phyloP scores from a whole-genome alignment of 2,113 vertebrate genomes.

The Hyaena hyaena region DNA sequence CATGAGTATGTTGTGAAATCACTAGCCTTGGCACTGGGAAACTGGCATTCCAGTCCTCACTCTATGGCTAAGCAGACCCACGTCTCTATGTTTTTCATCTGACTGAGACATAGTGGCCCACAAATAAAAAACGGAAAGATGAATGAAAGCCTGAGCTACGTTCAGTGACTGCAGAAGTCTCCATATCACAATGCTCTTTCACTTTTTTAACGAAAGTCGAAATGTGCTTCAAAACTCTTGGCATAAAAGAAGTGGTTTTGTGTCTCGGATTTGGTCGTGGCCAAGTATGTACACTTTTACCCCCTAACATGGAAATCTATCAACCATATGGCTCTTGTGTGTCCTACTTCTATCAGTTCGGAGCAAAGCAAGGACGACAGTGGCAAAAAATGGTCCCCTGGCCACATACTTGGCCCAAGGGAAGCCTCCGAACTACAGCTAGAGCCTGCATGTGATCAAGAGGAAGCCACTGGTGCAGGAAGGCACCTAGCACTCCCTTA shows the following conservation, averaged over 20 bases:
- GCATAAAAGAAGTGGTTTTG: background rate
- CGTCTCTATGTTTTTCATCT: background rate
- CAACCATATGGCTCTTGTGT: background rate
- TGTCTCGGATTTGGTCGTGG: background rate
- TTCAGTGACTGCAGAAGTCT: background rate
- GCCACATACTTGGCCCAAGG: background rate
- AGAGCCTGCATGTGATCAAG: conserved; percentile 79
- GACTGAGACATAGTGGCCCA: background rate
- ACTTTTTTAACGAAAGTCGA: background rate
- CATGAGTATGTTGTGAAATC: background rate
- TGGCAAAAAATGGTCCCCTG: background rate
- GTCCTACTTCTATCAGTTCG: background rate
- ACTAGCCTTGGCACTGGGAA: background rate
- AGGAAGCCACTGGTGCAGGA: conserved; percentile 63
- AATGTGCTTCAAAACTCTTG: background rate
- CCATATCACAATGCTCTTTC: background rate
- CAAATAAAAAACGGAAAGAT: background rate
- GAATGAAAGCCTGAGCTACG: background rate
- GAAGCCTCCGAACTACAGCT: conserved; percentile 79
- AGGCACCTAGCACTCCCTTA: conserved; percentile 75
- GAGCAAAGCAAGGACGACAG: background rate
- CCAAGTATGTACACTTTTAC: background rate
- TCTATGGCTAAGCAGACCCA: background rate
- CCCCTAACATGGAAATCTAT: background rate
- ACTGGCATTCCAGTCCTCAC: background rate